Conservation (phyloP, 2,113 vertebrate genomes). For the Corydoras maculifer region DNA sequence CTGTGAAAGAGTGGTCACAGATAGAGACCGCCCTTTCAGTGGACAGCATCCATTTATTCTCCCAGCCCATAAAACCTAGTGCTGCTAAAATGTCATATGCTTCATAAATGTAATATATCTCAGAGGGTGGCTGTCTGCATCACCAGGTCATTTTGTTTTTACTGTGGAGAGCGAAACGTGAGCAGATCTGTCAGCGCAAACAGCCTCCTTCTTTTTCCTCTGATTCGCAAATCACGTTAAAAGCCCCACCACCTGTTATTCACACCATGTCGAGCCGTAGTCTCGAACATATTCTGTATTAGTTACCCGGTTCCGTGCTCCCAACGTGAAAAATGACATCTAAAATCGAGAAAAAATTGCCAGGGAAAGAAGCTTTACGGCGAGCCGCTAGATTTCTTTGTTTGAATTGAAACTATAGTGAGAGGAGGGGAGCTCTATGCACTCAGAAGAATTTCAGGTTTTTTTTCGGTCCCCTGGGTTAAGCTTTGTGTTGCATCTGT, state of each 20-base stretch:
- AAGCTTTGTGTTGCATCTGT: conserved; percentile 35
- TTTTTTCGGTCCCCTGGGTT: conserved; percentile 36
- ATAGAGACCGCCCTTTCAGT: background rate
- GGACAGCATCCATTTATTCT: conserved; percentile 17
- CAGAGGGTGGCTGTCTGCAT: background rate
- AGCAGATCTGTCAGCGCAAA: conserved; percentile 4
- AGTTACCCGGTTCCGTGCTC: background rate
- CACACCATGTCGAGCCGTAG: background rate
- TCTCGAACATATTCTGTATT: background rate
- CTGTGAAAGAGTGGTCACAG: background rate
- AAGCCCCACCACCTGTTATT: conserved; percentile 12
- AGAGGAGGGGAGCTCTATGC: conserved; percentile 11
- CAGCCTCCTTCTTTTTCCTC: background rate
- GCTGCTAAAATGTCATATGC: background rate
- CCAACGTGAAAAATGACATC: background rate
- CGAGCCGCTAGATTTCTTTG: conserved; percentile 22
- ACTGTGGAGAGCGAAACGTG: background rate
- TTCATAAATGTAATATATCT: conserved; percentile 17
- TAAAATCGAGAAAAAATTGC: background rate
- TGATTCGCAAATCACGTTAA: conserved; percentile 8
- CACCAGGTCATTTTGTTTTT: conserved; percentile 13
- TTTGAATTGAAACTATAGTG: background rate
- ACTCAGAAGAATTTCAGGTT: conserved; percentile 24
- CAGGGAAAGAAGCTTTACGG: background rate
- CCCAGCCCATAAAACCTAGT: conserved; percentile 5